Conservation (phyloP, 2,797 vertebrate species). For the Telmatherina bonti region DNA sequence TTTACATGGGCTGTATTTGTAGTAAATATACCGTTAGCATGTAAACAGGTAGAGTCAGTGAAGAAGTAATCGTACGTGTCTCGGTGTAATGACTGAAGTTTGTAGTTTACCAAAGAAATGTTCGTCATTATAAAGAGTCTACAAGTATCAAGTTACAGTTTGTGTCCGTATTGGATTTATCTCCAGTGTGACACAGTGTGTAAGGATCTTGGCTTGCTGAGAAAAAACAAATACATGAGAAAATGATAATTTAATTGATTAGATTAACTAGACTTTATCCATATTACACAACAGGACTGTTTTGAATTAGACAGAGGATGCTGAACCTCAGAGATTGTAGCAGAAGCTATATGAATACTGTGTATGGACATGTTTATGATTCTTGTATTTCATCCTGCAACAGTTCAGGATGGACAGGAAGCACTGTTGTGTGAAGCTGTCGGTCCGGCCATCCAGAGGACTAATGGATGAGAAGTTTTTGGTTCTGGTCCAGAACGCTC, state of each 20-base stretch:
- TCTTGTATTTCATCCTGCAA: background rate
- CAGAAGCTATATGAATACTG: background rate
- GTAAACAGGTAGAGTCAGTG: background rate
- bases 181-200: no score
- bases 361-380: background rate
- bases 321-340: background rate
- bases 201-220: no score
- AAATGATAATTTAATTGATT: background rate
- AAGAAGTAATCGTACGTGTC: background rate
- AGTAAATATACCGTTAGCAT: background rate
- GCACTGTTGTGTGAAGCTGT: slow-evolving; percentile 51
- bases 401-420: slow-evolving; percentile 45
- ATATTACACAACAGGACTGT: background rate
- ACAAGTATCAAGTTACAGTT: background rate
- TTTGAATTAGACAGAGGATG: background rate
- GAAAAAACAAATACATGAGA: background rate
- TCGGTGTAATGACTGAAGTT: background rate
- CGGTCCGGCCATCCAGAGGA: slow-evolving; percentile 70
- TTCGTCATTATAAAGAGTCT: background rate
- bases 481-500: slow-evolving; percentile 57
- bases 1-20: background rate
- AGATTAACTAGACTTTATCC: background rate
- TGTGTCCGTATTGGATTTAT: no score
- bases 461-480: slow-evolving; percentile 74
- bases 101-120: background rate